Base-by-base conservation (phyloP, 2,113 vertebrate genomes). In the Cheilinus undulatus region DNA sequence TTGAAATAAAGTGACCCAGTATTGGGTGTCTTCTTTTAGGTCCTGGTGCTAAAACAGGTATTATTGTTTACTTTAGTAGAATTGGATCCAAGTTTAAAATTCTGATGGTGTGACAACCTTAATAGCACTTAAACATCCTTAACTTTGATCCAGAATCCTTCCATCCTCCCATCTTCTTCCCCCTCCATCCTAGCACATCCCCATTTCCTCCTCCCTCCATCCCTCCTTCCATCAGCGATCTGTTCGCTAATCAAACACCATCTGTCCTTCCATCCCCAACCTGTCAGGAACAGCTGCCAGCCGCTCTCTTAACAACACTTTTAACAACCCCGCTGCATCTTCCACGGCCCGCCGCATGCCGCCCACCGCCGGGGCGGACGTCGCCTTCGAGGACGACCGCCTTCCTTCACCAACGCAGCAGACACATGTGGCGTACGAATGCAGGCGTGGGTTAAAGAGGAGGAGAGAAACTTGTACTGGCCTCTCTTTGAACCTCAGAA, bases 231-330 rank as follows among this genome's bases (percentile, higher is more conserved):
- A 86, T 90, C 87, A 82, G 78, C 81, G 74, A 95, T 98, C 97
- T 99, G 97, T 95, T 97, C 95, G 93, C 96, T 98, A 98, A 99
- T 99, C 97, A 99, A 99, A 98, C 97, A 97, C 97, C 97, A 99
- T 99, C 97, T 99, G 97, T 97, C 96, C 93, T 95, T 96, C 96
- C 96, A 97, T 97, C 97, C 96, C 97, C 97, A 97, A 97, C 97
- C 97, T 98, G 97, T 97, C 97, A 97, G 96, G 96, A 98, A 97
- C 97, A 99, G 97, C 97, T 99, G 97, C 97, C 97, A 96, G 93
- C 95, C 95, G 94, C 96, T 96, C 96, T 97, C 96, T 97, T 98
- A 97, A 99, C 97, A 98, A 98, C 97, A 96, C 97, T 88, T 97
- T 97, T 97, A 98, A 98, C 97, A 98, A 96, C 95, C 95, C 95